Conservation (phyloP, 2,888 invertebrate species). For the Drosophila bunnanda region DNA sequence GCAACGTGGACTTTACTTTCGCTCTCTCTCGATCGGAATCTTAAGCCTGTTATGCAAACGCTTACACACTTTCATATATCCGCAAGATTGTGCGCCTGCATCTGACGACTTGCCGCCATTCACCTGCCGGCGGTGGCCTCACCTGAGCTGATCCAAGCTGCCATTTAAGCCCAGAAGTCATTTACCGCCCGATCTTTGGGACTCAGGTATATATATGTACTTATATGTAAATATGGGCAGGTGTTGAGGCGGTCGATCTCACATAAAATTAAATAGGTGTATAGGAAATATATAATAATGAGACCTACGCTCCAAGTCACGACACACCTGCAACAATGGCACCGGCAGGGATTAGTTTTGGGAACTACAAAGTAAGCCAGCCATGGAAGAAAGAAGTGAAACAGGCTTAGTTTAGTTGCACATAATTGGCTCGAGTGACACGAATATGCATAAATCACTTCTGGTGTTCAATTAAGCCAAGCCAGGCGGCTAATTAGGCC, state of each 20-base stretch:
- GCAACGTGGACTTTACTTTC: constrained; percentile 38
- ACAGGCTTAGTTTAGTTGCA: constrained; percentile 30
- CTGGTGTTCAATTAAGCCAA: constrained; percentile 17
- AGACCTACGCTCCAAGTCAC: constrained; percentile 24
- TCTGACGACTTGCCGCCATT: constrained; percentile 63
- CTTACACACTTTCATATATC: constrained; percentile 28
- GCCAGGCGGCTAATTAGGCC: constrained; percentile 20
- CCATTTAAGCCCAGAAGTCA: constrained; percentile 65
- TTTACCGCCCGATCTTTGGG: constrained; percentile 52
- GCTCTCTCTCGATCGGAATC: constrained; percentile 45
- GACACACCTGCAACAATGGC: constrained; percentile 53
- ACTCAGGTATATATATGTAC: constrained; percentile 4
- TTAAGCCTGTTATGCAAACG: constrained; percentile 65
- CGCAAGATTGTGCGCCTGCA: constrained; percentile 17
- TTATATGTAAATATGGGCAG: constrained; percentile 22
- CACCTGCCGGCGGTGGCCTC: constrained; percentile 55
- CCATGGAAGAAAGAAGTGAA: constrained; percentile 17
- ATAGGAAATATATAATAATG: constrained; percentile 32
- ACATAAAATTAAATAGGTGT: constrained; percentile 44
- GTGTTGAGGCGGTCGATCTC: constrained; percentile 31
- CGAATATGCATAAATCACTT: constrained; percentile 35
- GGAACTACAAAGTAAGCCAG: constrained; percentile 14
- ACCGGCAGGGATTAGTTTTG: constrained; percentile 47
- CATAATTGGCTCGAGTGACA: constrained; percentile 27
- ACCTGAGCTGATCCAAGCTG: constrained; percentile 30